Evolutionary conservation across 2,888 invertebrate species (phyloP).

Genomic region (Anorthoa munda): DNA sequence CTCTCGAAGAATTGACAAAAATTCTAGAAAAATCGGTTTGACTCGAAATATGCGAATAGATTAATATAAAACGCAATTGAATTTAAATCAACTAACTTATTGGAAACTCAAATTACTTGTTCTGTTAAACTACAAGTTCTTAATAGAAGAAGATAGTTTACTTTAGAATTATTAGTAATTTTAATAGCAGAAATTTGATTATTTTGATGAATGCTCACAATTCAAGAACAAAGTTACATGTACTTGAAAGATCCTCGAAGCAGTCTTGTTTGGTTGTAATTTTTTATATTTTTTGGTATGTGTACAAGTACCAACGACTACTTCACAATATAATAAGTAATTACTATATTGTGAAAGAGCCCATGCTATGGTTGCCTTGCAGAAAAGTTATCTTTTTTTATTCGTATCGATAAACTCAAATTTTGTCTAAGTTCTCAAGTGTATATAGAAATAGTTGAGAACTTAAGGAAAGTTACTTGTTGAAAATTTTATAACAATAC

Average conservation of each 20-base stretch:
- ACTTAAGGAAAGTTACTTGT: neutral
- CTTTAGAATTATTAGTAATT: too few species aligned
- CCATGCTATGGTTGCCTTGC: neutral
- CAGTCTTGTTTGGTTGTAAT: neutral
- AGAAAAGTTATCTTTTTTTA: neutral
- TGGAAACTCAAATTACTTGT: neutral
- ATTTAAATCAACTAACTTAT: slow-evolving; percentile 8
- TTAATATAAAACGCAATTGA: neutral
- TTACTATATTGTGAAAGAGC: neutral
- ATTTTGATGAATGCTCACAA: slow-evolving; percentile 16
- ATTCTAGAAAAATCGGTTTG: neutral
- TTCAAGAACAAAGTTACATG: neutral
- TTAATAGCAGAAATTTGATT: slow-evolving; percentile 5
- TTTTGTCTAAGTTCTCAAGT: too few species aligned
- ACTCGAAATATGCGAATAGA: too few species aligned
- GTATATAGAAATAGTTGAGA: too few species aligned
- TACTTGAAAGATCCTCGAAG: neutral
- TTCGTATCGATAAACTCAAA: too few species aligned
- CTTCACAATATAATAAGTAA: too few species aligned
- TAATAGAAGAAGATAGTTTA: neutral
- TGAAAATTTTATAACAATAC: neutral
- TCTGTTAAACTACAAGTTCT: neutral
- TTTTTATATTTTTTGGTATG: neutral
- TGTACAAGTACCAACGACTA: neutral
- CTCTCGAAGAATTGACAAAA: neutral